Base-by-base conservation (phyloP, 2,113 vertebrate species). In the Corythoichthys intestinalis region DNA sequence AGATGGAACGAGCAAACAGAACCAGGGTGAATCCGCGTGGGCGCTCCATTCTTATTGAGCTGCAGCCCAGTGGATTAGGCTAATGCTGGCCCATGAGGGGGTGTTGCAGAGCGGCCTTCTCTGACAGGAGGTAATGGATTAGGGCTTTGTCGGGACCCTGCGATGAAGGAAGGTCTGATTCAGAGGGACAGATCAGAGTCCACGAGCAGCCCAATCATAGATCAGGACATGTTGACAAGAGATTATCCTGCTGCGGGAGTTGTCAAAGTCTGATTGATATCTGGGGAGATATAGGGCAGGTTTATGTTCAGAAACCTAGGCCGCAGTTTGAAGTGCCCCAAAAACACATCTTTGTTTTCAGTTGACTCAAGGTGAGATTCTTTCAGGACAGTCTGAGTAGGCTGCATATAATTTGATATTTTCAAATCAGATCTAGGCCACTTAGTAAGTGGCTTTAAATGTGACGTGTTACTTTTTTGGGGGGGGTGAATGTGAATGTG, bases 201-300 rank as follows among this genome's bases (percentile, higher is more conserved):
- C 59, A 35, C 84, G 85, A 87, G 77, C 80, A 77, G 77, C 86
- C 90, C 86, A 79, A 85, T 87, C 88, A 67, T 15, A 79, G 91
- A 88, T 93, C 92, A 93, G 87, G 71, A 88, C 87, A 87, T 92
- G 89, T 92, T 83, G 91, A 85, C 90, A 88, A 90, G 84, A 84
- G 87, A 90, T 94, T 93, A 93, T 93, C 92, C 90, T 73, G 77
- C 92, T 92, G 94, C 91, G 81, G 87, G 89, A 88, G 80, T 90
- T 84, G 85, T 91, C 71, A 74, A 71, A 52, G 85, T 92, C 79
- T 78, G 68, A 81, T 68, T 73, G 82, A 81, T 67, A 58, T 53
- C 4, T 56, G 49, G 14, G 14, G 54, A 66, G 72, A 73, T 60
- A 75, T 60, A 50, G 70, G 60, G 68, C 64, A 76, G 77, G 64